These are phyloP conservation scores for Danaus melanippus DNA, from an alignment of 1,140 invertebrate genomes.

Conservation along the genomic window DNA sequence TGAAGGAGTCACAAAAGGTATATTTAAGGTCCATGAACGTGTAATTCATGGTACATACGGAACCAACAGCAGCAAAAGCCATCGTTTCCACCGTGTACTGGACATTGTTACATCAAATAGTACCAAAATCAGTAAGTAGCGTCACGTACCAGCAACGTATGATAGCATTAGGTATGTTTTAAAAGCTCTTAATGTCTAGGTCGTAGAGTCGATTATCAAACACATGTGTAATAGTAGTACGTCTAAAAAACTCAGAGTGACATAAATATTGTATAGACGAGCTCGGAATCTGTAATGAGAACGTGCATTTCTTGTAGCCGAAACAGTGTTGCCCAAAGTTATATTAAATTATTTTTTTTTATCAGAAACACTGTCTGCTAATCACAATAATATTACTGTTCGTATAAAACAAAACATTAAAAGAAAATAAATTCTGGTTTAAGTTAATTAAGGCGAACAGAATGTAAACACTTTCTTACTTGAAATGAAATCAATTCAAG, in stretches of 20 bases:
- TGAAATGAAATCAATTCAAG: too few relatives aligned
- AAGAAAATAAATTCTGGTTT: too few relatives aligned
- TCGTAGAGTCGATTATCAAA: slow-evolving; percentile 5
- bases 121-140: slow-evolving; percentile 15
- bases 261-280: slow-evolving; percentile 65
- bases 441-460: too few relatives aligned
- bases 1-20: too few relatives aligned
- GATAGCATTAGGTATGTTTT: slow-evolving; percentile 7
- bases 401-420: too few relatives aligned
- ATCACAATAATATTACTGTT: too few relatives aligned
- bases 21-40: too few relatives aligned
- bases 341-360: background rate
- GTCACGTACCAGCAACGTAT: slow-evolving; percentile 15
- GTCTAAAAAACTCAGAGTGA: slow-evolving; percentile 46
- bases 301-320: slow-evolving; percentile 31
- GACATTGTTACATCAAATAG: slow-evolving; percentile 16
- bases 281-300: slow-evolving; percentile 54
- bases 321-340: slow-evolving; percentile 27
- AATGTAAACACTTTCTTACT: too few relatives aligned
- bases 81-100: too few relatives aligned
- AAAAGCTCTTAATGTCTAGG: slow-evolving; percentile 3
- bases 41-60: too few relatives aligned
- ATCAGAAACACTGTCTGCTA: too few relatives aligned
- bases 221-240: slow-evolving; percentile 1
- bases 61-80: too few relatives aligned